Conservation (phyloP, 1,140 invertebrate species). For the Sitophilus oryzae region DNA sequence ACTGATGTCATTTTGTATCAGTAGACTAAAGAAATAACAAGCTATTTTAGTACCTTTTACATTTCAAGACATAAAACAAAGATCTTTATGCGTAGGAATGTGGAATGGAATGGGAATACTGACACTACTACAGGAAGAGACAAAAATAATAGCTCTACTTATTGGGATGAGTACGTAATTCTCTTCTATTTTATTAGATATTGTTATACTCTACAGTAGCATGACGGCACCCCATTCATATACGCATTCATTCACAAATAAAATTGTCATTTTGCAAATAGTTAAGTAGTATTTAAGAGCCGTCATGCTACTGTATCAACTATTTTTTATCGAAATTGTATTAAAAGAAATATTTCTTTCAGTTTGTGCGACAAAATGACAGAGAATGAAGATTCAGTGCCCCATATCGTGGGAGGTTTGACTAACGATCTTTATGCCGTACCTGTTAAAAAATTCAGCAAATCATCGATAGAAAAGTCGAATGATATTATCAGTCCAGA, state of each 20-base stretch:
- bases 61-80: neutral
- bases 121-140: conserved; percentile 30
- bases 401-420: conserved; percentile 61
- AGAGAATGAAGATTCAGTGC: conserved; percentile 50
- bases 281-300: conserved; percentile 12
- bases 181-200: neutral
- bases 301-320: conserved; percentile 27
- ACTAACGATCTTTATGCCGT: conserved; percentile 72
- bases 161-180: conserved; percentile 38
- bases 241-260: conserved; percentile 5
- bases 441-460: conserved; percentile 59
- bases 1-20: too few species aligned
- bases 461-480: conserved; percentile 37
- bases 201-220: conserved; percentile 16
- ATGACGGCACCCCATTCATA: conserved; percentile 16
- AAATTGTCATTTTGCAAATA: neutral
- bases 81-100: conserved; percentile 28
- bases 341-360: conserved; percentile 26
- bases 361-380: conserved; percentile 53
- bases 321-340: neutral
- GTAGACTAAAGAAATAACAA: too few species aligned
- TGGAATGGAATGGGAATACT: conserved; percentile 39
- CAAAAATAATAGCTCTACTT: conserved; percentile 34
- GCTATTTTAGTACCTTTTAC: neutral
- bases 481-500: conserved; percentile 41